Evolutionary conservation across 2,888 invertebrate genomes (phyloP).

Genomic region (Balanococcus diminutus): DNA sequence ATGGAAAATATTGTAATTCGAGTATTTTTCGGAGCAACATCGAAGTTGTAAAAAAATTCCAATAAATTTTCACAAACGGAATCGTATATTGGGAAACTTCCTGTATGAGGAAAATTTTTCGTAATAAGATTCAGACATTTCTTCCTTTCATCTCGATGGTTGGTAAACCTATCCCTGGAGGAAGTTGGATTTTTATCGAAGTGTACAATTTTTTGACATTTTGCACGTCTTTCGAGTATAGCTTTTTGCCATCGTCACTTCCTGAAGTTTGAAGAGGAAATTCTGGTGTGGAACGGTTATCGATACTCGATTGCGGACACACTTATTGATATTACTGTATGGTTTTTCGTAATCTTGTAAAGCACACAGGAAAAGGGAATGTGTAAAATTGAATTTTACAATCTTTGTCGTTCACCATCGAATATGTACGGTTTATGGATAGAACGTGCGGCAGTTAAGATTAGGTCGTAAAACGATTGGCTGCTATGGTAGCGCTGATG

Average conservation of each 20-base stretch:
- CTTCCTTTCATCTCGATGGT: neutral
- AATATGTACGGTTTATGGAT: neutral
- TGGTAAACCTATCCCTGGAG: no score
- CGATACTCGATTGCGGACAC: neutral
- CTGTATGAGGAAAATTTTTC: neutral
- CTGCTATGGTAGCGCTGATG: neutral
- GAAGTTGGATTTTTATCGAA: neutral
- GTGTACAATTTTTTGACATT: neutral
- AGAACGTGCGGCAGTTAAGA: slow-evolving; percentile 15
- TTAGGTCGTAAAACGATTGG: neutral
- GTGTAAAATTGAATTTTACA: slow-evolving; percentile 1
- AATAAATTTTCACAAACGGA: neutral
- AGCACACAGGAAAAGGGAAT: neutral
- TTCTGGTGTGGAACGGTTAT: neutral
- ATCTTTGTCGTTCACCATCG: neutral
- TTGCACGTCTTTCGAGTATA: neutral
- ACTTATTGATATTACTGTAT: neutral
- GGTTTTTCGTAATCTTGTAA: neutral
- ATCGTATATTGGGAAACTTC: neutral
- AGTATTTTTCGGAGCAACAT: neutral
- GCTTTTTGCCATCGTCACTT: neutral
- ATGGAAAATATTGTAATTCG: neutral
- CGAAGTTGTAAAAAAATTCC: neutral
- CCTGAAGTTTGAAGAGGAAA: no score
- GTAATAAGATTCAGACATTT: neutral